A percentile compares a stretch with the other conserved stretches of the same genome.
Conservation (phyloP, 1,140 invertebrate species). For the Coelopa frigida region DNA sequence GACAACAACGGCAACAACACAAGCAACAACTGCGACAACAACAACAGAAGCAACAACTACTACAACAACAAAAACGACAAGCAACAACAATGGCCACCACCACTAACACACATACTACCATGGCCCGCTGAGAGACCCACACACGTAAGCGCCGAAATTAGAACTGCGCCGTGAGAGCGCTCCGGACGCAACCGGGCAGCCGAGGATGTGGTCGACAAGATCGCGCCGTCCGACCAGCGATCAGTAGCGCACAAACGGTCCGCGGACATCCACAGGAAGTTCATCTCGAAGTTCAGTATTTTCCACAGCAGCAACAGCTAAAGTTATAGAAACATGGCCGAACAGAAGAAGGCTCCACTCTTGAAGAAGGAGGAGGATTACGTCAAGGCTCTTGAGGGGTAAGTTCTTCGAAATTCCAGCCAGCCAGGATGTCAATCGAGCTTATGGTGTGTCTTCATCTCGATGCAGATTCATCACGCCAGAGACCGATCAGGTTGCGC, state of each 20-base stretch:
- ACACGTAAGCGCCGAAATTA: too few relatives aligned
- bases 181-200: too few relatives aligned
- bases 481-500: slow-evolving; percentile 49
- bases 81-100: too few relatives aligned
- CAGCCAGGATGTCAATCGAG: neutral
- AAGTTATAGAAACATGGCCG: slow-evolving; percentile 30
- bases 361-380: slow-evolving; percentile 41
- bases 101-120: too few relatives aligned
- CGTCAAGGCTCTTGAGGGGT: slow-evolving; percentile 41
- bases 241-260: slow-evolving; percentile 42
- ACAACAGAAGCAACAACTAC: too few relatives aligned
- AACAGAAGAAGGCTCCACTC: slow-evolving; percentile 42
- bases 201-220: too few relatives aligned
- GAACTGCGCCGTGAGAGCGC: too few relatives aligned
- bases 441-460: neutral
- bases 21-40: too few relatives aligned
- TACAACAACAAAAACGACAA: too few relatives aligned
- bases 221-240: too few relatives aligned
- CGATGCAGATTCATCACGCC: slow-evolving; percentile 34
- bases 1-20: too few relatives aligned
- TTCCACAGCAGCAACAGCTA: slow-evolving; percentile 14
- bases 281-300: slow-evolving; percentile 35
- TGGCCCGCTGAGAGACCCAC: too few relatives aligned
- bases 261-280: slow-evolving; percentile 38
- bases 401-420: slow-evolving; percentile 10